Percentiles rank a stretch among this genome's conserved stretches.
Evolutionary conservation across 2,797 vertebrate genomes (phyloP).

Genomic region (Aeoliscus strigatus): DNA sequence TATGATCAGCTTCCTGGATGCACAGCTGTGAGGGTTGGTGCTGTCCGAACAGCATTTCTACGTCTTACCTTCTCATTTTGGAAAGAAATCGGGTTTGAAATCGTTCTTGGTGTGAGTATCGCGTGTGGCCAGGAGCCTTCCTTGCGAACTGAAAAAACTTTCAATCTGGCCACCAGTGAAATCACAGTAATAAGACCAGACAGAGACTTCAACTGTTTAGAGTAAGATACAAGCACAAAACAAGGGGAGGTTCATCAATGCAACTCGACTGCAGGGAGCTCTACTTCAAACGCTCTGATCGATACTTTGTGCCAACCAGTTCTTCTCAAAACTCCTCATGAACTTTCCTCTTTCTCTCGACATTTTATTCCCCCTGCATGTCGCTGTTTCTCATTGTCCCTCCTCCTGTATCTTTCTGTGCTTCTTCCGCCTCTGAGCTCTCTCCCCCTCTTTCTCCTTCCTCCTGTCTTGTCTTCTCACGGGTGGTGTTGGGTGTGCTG

Average conservation of each 20-base stretch:
- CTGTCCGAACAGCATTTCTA: constrained; percentile 39
- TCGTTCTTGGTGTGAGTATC: constrained; percentile 44
- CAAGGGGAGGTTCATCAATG: constrained; percentile 69
- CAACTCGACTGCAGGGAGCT: constrained; percentile 67
- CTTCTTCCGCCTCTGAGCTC: constrained; percentile 53
- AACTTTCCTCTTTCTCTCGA: constrained; percentile 71
- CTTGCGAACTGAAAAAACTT: constrained; percentile 41
- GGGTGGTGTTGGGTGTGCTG: constrained; percentile 61
- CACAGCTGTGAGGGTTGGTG: constrained; percentile 63
- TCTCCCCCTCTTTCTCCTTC: constrained; percentile 66
- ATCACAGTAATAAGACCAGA: constrained; percentile 52
- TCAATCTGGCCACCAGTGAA: constrained; percentile 60
- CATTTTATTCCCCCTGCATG: constrained; percentile 62
- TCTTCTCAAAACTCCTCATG: constrained; percentile 63
- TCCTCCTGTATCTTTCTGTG: constrained; percentile 50
- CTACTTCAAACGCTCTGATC: constrained; percentile 55
- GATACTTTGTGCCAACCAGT: constrained; percentile 66
- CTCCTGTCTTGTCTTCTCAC: constrained; percentile 70
- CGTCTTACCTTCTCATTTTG: constrained; percentile 42
- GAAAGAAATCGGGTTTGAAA: constrained; percentile 28
- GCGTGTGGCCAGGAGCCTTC: constrained; percentile 39
- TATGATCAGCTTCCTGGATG: constrained; percentile 64
- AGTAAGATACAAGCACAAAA: constrained; percentile 75
- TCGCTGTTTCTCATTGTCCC: constrained; percentile 42
- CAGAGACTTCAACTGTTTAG: constrained; percentile 64